phyloP scores from a whole-genome alignment of 2,888 invertebrate species.

The Oconnorella tubifera region DNA sequence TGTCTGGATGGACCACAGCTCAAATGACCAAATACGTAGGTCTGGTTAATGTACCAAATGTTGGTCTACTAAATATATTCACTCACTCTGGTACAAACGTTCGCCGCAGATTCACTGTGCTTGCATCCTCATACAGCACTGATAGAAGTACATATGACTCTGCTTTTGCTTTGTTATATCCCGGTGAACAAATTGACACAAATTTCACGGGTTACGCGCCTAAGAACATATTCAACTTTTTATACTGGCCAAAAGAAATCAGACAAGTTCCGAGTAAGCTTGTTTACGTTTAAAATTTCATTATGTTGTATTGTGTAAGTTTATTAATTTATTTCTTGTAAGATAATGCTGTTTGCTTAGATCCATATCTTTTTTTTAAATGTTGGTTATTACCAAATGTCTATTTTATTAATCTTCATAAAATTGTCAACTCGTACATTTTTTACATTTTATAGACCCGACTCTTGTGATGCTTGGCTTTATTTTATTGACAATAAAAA shows the following conservation, averaged over 20 bases:
- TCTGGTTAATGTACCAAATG: background rate
- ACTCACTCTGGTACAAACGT: background rate
- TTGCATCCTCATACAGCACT: background rate
- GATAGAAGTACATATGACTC: background rate
- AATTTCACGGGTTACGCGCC: background rate
- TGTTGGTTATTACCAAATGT: too few species aligned
- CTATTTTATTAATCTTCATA: too few species aligned
- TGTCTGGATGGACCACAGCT: too few species aligned
- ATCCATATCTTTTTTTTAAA: too few species aligned
- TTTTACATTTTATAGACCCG: too few species aligned
- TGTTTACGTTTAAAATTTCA: too few species aligned
- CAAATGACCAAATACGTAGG: background rate
- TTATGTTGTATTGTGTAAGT: too few species aligned
- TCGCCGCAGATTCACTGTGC: background rate
- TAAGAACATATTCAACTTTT: background rate
- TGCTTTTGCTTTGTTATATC: background rate
- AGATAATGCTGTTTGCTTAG: too few species aligned
- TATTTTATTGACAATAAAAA: too few species aligned
- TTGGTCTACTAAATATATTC: background rate
- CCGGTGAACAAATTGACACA: background rate
- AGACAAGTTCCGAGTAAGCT: background rate
- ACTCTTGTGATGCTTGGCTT: too few species aligned
- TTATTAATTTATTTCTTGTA: too few species aligned
- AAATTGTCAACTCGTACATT: too few species aligned
- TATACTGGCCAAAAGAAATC: background rate